Base-by-base conservation (phyloP, 2,797 vertebrate genomes). In the Catharus ustulatus region DNA sequence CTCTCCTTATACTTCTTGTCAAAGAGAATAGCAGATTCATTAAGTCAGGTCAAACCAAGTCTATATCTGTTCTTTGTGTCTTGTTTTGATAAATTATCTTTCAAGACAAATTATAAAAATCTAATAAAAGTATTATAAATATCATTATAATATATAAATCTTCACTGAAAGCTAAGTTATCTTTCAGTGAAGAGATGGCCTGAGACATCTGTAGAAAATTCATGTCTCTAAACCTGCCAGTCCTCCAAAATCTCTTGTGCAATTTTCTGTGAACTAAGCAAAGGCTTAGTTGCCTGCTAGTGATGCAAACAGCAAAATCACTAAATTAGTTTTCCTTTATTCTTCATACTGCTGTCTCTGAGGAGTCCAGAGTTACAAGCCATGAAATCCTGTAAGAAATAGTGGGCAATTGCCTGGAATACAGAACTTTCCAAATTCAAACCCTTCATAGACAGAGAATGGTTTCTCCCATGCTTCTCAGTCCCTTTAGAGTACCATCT, bases 401-500 rank as follows among this genome's bases (percentile, higher is more conserved):
- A 71, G 36, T 22, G 86, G 78, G 68, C 52, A 77, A 48, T 12
- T 84, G 34, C 38, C 29, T 24, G 24, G 24, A 68, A 48, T 62
- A 79, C 0, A 3, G 68, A 90, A 75, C 42, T 78, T 76, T 84
- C 54, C 84, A 82, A 93, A 91, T 84, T 45, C 46, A 79, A 69
- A 63, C 32, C 34, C 29, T 21, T 52, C 17, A 6, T 9, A 73
- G 66, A 64, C 13, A n/a, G 72, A 82, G 64, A 92, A 74, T 4
- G 0, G 63, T 54, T 79, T 85, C 81, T 87, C 84, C 84, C 57
- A 78, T 0, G 1, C 34, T 73, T 83, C 61, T 80, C 68, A 62
- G 64, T 91, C 61, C 69, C 73, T 76, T 91, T 89, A 81, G 69
- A 69, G 63, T 59, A 23, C 79, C 75, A 89, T 86, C 93, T 95